Evolutionary conservation across 2,888 invertebrate genomes (phyloP).

Genomic region (Sylvicola cinctus): DNA sequence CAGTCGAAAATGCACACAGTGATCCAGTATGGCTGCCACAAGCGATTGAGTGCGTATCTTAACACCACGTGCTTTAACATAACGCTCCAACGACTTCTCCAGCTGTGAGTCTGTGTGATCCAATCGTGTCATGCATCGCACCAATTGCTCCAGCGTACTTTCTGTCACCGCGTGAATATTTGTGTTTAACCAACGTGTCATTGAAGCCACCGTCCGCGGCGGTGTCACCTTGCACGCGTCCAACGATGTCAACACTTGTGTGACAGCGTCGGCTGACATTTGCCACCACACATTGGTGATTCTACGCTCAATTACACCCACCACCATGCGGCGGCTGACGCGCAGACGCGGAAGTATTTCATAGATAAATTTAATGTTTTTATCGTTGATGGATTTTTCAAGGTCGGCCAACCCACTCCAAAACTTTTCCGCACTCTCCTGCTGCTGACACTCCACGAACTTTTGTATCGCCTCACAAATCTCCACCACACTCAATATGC

Average conservation of each 20-base stretch:
- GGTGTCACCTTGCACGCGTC: slow-evolving; percentile 24
- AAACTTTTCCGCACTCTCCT: slow-evolving; percentile 35
- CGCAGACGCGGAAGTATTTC: slow-evolving; percentile 33
- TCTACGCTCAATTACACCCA: slow-evolving; percentile 35
- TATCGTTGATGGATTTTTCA: slow-evolving; percentile 32
- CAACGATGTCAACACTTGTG: slow-evolving; percentile 28
- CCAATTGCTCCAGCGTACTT: slow-evolving; percentile 30
- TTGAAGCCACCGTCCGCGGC: slow-evolving; percentile 22
- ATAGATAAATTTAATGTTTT: slow-evolving; percentile 35
- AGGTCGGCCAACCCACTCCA: slow-evolving; percentile 42
- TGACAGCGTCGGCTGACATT: slow-evolving; percentile 27
- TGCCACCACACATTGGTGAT: slow-evolving; percentile 33
- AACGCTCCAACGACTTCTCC: slow-evolving; percentile 37
- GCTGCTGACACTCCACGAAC: slow-evolving; percentile 25
- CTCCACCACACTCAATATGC: slow-evolving; percentile 33
- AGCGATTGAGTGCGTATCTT: slow-evolving; percentile 31
- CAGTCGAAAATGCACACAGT: slow-evolving; percentile 35
- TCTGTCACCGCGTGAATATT: slow-evolving; percentile 39
- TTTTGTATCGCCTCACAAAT: slow-evolving; percentile 32
- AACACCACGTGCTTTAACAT: slow-evolving; percentile 31
- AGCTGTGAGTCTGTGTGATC: slow-evolving; percentile 34
- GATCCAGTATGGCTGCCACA: slow-evolving; percentile 37
- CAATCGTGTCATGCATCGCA: slow-evolving; percentile 31
- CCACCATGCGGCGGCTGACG: slow-evolving; percentile 34
- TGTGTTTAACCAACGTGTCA: slow-evolving; percentile 34